phyloP scores from a whole-genome alignment of 2,113 vertebrate genomes.

The Sitta europaea region DNA sequence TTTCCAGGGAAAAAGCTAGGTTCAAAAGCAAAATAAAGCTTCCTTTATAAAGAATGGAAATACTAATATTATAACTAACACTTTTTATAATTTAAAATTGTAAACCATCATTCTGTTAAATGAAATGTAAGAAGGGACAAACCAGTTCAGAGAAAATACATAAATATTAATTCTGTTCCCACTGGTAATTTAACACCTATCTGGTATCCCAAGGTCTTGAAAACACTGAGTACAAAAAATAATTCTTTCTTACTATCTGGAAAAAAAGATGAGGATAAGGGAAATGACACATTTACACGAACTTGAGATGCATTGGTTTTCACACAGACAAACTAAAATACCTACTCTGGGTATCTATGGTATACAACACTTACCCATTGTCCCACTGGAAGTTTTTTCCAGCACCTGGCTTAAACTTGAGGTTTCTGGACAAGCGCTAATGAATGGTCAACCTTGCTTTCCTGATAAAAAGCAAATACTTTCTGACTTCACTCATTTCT shows the following conservation, averaged over 20 bases:
- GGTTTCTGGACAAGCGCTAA: background rate
- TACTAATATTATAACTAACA: background rate
- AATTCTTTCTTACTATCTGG: background rate
- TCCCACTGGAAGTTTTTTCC: background rate
- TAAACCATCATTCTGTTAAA: background rate
- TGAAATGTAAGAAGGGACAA: background rate
- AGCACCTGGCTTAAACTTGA: background rate
- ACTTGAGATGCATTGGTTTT: background rate
- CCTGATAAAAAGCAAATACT: background rate
- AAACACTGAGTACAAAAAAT: background rate
- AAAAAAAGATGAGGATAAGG: background rate
- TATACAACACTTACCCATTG: background rate
- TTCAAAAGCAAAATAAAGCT: conserved; percentile 3
- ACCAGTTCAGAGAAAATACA: background rate
- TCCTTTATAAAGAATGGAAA: background rate
- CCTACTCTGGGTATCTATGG: accelerated
- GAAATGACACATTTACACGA: background rate
- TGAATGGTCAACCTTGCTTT: background rate
- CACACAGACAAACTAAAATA: background rate
- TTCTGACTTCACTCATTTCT: background rate
- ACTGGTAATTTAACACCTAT: background rate
- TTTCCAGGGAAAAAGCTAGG: background rate
- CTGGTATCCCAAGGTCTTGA: background rate
- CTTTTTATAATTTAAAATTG: background rate
- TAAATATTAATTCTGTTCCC: background rate